Evolutionary conservation across 2,888 invertebrate species (phyloP), one percentile per base, ranked within the genome.

Genomic region (Orchestes rusci): DNA sequence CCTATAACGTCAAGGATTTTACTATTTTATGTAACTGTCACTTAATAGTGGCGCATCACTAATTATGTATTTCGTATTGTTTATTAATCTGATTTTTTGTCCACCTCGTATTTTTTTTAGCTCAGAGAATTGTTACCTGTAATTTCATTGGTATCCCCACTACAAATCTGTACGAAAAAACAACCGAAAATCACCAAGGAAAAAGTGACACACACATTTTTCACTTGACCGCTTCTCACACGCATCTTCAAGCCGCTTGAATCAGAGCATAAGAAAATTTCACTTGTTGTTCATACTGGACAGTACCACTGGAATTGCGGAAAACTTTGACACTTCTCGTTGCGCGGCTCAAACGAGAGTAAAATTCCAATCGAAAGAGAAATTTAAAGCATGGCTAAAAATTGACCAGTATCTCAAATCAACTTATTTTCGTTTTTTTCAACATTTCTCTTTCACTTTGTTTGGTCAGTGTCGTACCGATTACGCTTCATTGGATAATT

Each of bases 361-460:
- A 41, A 50, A 50, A 50, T 41, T 42, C 5, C 5, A 30, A 43
- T 43, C 39, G 37, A 47, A 38, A 42, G 50, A 47, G 50, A 50
- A 50, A 50, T 47, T 50, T 50, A 37, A 23, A 44, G 40, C 18
- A 32, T 20, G 23, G 50, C 44, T 47, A 37, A 47, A 50, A 50
- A 50, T 50, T 50, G 46, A 40, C 43, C 43, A 17, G 38, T 40
- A 48, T 43, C 43, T 48, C 20, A 48, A 43, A 30, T 35, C 43
- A 19, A 31, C 29, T 44, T 39, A 23, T 31, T 58, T 53, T 51
- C 50, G 49, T 56, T n/a, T 54, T 57, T 39, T 57, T 58, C 53
- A 48, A 54, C 58, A 58, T 61, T 61, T 62, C 62, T 60, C 58
- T 55, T 58, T 53, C 52, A 51, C 45, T 39, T 39, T 23, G 23